These are phyloP conservation scores for Thelohanellus kitauei DNA, from an alignment of 30 jellyfish, hydroid and myxozoan genomes.

Conservation along the genomic window DNA sequence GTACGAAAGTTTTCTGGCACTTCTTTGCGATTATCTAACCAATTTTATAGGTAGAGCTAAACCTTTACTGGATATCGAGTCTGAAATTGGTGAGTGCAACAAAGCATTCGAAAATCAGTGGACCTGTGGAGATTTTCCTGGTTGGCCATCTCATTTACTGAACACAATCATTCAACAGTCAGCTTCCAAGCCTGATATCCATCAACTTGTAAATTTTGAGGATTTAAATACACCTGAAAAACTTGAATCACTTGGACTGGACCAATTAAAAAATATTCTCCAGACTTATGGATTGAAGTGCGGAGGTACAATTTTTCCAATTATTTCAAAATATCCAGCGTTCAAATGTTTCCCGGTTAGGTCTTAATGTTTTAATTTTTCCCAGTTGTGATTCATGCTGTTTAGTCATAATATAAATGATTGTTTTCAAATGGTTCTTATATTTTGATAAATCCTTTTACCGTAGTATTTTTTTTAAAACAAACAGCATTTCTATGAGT, in stretches of 20 bases:
- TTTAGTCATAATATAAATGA: no score
- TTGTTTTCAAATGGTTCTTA: no score
- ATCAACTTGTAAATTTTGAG: slow-evolving; percentile 50
- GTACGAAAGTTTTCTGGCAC: slow-evolving; percentile 21
- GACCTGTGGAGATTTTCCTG: slow-evolving; percentile 46
- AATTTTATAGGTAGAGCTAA: slow-evolving; percentile 26
- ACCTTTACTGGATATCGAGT: slow-evolving; percentile 31
- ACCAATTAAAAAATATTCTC: slow-evolving; percentile 36
- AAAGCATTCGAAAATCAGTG: slow-evolving; percentile 31
- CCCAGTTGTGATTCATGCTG: no score
- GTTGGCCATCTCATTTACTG: slow-evolving; percentile 38
- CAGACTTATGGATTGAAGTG: slow-evolving; percentile 51
- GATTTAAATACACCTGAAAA: slow-evolving; percentile 65
- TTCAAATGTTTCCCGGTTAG: no score
- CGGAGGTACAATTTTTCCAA: no score
- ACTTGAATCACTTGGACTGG: slow-evolving; percentile 68
- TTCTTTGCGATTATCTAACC: slow-evolving; percentile 30
- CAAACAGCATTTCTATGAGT: no score
- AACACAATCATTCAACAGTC: neutral
- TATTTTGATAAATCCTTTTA: no score
- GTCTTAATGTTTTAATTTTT: no score
- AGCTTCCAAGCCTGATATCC: slow-evolving; percentile 1
- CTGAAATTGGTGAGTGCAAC: slow-evolving; percentile 21
- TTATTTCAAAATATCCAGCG: no score
- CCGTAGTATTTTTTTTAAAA: no score